These are phyloP conservation scores for Diplodus puntazzo DNA, from an alignment of 2,797 vertebrate species.

Conservation along the genomic window DNA sequence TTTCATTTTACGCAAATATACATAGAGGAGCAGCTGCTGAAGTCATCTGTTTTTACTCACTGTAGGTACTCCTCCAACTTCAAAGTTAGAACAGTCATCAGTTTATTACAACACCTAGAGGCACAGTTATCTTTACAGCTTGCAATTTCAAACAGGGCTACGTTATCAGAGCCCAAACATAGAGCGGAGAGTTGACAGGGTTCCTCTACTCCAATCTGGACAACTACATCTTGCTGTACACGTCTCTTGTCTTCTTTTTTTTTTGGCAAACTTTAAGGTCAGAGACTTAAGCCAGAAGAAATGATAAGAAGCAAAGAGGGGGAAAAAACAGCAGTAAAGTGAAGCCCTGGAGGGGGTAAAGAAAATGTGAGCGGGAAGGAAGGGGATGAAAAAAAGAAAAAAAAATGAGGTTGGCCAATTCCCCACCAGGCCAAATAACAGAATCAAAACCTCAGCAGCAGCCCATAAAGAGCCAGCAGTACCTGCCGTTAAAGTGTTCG, in stretches of 20 bases:
- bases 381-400: conserved; percentile 2
- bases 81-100: conserved; percentile 77
- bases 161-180: conserved; percentile 64
- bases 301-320: conserved; percentile 39
- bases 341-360: conserved; percentile 43
- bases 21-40: conserved; percentile 58
- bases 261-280: conserved; percentile 53
- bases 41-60: conserved; percentile 72
- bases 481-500: conserved; percentile 64
- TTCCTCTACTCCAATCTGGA: conserved; percentile 47
- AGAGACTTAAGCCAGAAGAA: conserved; percentile 57
- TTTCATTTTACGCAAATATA: conserved; percentile 38
- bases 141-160: conserved; percentile 67
- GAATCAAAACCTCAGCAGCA: conserved; percentile 74
- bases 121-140: conserved; percentile 78
- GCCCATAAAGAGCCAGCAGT: conserved; percentile 67
- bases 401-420: conserved; percentile 52
- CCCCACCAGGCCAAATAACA: conserved; percentile 68
- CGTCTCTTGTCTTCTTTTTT: conserved; percentile 32
- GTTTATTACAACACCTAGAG: conserved; percentile 78
- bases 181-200: conserved; percentile 44
- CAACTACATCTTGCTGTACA: conserved; percentile 26
- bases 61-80: conserved; percentile 66
- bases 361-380: conserved; percentile 48
- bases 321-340: conserved; percentile 35